Conservation (phyloP, 1,140 invertebrate species). For the Drosophila watanabei region DNA sequence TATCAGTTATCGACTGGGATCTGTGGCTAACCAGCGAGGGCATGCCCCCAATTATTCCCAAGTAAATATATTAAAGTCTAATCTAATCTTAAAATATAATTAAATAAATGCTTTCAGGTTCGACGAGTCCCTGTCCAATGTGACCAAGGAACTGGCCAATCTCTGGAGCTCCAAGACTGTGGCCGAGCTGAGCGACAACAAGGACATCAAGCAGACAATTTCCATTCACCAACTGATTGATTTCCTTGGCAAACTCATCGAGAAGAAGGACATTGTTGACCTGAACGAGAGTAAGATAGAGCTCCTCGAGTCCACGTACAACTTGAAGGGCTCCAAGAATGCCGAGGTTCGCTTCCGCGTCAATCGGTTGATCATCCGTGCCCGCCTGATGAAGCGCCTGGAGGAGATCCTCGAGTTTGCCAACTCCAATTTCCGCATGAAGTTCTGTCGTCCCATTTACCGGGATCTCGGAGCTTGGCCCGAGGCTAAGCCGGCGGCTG, state of each 20-base stretch:
- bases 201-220: conserved; percentile 86
- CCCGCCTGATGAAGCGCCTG: conserved; percentile 89
- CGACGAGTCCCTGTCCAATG: conserved; percentile 90
- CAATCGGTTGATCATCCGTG: conserved; percentile 92
- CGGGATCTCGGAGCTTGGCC: conserved; percentile 94
- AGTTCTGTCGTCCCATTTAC: conserved; percentile 95
- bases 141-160: conserved; percentile 88
- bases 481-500: conserved; percentile 88
- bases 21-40: conserved; percentile 93
- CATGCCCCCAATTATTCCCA: conserved; percentile 94
- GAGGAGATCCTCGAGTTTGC: conserved; percentile 91
- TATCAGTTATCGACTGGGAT: conserved; percentile 92
- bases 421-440: conserved; percentile 95
- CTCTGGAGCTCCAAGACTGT: conserved; percentile 73
- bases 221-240: conserved; percentile 90
- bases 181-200: conserved; percentile 47
- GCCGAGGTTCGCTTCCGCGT: conserved; percentile 94
- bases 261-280: conserved; percentile 84
- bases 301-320: conserved; percentile 89
- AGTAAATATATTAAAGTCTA: conserved; percentile 86
- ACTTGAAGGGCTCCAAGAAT: conserved; percentile 90
- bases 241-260: conserved; percentile 90
- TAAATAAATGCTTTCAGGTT: conserved; percentile 51
- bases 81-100: background rate
- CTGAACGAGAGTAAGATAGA: conserved; percentile 74